phyloP scores from a whole-genome alignment of 2,113 vertebrate genomes.

The Numida meleagris region DNA sequence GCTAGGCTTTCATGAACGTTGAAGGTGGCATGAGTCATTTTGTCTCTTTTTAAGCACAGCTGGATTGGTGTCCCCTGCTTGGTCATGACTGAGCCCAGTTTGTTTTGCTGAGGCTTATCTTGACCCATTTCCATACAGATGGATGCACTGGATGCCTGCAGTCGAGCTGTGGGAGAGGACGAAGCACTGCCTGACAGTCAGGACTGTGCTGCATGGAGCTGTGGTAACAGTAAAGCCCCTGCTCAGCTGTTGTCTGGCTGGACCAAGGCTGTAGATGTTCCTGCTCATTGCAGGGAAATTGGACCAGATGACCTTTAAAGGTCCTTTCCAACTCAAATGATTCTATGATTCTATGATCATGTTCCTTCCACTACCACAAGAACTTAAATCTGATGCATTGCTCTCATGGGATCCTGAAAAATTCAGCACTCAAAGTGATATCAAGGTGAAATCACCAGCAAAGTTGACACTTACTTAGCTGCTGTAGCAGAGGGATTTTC shows the following conservation, averaged over 20 bases:
- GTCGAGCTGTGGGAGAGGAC: rapidly evolving
- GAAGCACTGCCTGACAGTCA: background rate
- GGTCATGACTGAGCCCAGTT: background rate
- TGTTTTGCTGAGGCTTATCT: background rate
- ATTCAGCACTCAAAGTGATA: background rate
- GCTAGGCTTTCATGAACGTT: rapidly evolving
- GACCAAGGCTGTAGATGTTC: no score
- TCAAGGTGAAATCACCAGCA: background rate
- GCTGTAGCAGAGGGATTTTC: background rate
- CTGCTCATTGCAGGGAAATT: background rate
- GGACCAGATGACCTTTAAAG: background rate
- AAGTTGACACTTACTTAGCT: background rate
- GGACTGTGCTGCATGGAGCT: background rate
- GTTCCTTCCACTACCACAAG: background rate
- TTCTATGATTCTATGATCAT: background rate
- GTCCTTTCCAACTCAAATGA: background rate
- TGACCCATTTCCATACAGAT: background rate
- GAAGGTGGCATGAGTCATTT: background rate
- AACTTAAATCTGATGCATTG: background rate
- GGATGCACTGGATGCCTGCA: background rate
- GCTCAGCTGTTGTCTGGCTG: background rate
- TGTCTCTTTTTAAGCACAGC: background rate
- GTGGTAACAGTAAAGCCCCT: rapidly evolving
- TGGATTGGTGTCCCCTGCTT: background rate
- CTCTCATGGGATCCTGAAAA: background rate